phyloP scores from a whole-genome alignment of 2,113 vertebrate species.

The Poeciliopsis occidentalis region DNA sequence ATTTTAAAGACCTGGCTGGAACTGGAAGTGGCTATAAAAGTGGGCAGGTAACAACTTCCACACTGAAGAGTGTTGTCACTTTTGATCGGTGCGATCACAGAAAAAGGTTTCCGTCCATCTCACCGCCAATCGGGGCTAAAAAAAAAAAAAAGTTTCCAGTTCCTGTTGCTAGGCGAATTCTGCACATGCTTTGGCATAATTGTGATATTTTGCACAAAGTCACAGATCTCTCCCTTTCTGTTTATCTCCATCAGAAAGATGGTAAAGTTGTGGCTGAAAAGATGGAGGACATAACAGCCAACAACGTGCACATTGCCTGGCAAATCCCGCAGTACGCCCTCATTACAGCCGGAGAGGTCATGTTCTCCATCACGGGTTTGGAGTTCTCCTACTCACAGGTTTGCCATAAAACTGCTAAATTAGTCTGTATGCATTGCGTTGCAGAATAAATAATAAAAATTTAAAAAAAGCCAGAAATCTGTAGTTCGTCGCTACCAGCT shows the following conservation, averaged over 20 bases:
- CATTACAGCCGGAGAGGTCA: conserved; percentile 91
- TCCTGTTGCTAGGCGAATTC: too few relatives aligned
- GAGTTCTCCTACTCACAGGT: conserved; percentile 99
- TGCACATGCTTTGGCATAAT: background rate
- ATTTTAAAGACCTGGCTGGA: too few relatives aligned
- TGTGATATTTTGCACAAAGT: background rate
- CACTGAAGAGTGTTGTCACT: too few relatives aligned
- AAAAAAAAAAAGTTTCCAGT: background rate
- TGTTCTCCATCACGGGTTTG: conserved; percentile 96
- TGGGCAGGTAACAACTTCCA: too few relatives aligned
- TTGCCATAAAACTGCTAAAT: background rate
- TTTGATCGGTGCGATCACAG: too few relatives aligned
- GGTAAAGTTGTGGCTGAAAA: conserved; percentile 57
- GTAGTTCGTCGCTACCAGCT: too few relatives aligned
- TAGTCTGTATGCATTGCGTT: background rate
- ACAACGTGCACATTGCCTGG: conserved; percentile 89
- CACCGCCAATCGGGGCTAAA: too few relatives aligned
- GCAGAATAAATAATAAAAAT: too few relatives aligned
- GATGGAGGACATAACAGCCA: conserved; percentile 85
- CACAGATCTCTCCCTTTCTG: background rate
- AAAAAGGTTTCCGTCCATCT: too few relatives aligned
- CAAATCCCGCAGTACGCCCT: conserved; percentile 93
- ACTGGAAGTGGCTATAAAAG: too few relatives aligned
- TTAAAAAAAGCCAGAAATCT: too few relatives aligned
- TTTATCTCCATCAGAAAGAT: conserved; percentile 69